These are phyloP conservation scores for Ceyx margarethae DNA, from an alignment of 2,113 vertebrate genomes.

Conservation along the genomic window DNA sequence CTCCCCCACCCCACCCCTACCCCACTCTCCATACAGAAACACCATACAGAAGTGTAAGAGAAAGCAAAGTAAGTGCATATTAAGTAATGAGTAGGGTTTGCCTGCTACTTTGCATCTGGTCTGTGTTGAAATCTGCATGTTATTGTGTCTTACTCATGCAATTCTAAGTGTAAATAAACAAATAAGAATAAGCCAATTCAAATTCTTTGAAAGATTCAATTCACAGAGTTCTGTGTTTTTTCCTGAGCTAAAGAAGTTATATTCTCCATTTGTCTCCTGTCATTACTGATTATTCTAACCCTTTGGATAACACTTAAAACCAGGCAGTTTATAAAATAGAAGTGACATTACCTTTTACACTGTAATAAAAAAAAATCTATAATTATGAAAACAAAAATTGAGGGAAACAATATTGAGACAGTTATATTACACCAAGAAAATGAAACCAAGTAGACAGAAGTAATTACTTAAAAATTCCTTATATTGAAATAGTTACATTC, in stretches of 20 bases:
- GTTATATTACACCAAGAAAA: conserved; percentile 65
- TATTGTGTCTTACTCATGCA: background rate
- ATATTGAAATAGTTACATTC: conserved; percentile 40
- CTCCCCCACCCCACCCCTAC: too few relatives aligned
- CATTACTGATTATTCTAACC: background rate
- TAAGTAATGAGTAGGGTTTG: background rate
- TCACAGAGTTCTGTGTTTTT: background rate
- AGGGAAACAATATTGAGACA: background rate
- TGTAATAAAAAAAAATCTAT: background rate
- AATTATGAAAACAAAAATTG: background rate
- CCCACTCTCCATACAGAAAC: background rate
- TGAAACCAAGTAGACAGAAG: conserved; percentile 48
- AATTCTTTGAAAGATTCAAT: background rate
- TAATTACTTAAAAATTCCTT: conserved; percentile 62
- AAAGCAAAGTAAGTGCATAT: background rate
- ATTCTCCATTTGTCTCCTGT: conserved; percentile 4
- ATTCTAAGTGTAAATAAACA: conserved; percentile 6
- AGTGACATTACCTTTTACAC: conserved; percentile 7
- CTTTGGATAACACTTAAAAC: conserved; percentile 18
- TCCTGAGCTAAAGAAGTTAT: background rate
- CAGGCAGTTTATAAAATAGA: conserved; percentile 32
- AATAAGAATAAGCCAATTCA: background rate
- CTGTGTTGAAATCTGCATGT: background rate
- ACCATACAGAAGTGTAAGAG: background rate
- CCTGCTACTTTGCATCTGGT: background rate